These are phyloP conservation scores for Microcebus lehilahytsara DNA, from an alignment of 2,113 vertebrate genomes.

Conservation along the genomic window DNA sequence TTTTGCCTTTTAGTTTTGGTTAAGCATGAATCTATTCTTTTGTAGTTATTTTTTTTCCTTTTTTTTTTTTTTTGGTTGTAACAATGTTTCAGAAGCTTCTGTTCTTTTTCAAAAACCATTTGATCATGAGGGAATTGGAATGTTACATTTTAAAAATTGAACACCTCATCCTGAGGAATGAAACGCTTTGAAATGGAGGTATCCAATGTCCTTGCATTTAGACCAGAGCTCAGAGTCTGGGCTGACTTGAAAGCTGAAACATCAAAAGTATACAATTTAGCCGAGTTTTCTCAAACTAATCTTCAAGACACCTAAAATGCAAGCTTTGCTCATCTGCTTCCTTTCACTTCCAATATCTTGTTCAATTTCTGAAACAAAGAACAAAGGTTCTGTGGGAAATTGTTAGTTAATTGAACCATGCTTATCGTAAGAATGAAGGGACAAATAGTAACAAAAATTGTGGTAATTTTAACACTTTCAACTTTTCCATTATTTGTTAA, in stretches of 20 bases:
- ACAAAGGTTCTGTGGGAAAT: slow-evolving; percentile 4
- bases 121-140: slow-evolving; percentile 74
- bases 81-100: slow-evolving; percentile 68
- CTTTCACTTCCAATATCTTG: slow-evolving; percentile 39
- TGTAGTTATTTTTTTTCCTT: slow-evolving; percentile 58
- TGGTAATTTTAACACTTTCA: background rate
- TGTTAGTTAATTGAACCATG: slow-evolving; percentile 11
- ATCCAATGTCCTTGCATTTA: slow-evolving; percentile 56
- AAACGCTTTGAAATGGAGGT: slow-evolving; percentile 62
- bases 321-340: slow-evolving; percentile 32
- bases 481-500: background rate
- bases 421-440: background rate
- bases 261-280: slow-evolving; percentile 68
- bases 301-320: slow-evolving; percentile 61
- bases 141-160: slow-evolving; percentile 69
- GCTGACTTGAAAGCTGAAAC: slow-evolving; percentile 64
- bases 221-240: slow-evolving; percentile 33
- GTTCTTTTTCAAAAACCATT: slow-evolving; percentile 67
- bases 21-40: slow-evolving; percentile 68
- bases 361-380: slow-evolving; percentile 55
- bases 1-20: slow-evolving; percentile 70
- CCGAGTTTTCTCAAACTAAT: slow-evolving; percentile 71
- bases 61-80: slow-evolving; percentile 52
- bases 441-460: background rate
- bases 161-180: slow-evolving; percentile 65